Conservation (phyloP, 2,113 vertebrate genomes). For the Artemisiospiza belli region DNA sequence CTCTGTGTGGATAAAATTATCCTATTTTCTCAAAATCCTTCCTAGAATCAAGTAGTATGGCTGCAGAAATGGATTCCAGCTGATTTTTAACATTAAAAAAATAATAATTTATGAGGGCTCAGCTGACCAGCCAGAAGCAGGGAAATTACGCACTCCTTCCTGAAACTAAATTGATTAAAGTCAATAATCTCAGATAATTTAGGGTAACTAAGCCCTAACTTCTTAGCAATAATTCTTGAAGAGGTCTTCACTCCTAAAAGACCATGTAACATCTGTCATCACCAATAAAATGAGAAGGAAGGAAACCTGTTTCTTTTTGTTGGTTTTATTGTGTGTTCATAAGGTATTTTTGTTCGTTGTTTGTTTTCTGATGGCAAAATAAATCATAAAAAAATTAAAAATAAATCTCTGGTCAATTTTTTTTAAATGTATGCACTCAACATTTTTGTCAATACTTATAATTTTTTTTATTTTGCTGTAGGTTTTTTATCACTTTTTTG, state of each 20-base stretch:
- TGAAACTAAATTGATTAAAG: slow-evolving; percentile 47
- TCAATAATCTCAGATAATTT: slow-evolving; percentile 37
- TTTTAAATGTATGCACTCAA: neutral
- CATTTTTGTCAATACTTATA: neutral
- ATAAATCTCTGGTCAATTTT: neutral
- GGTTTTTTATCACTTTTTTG: neutral
- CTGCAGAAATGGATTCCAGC: slow-evolving; percentile 34
- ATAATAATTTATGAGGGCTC: slow-evolving; percentile 1
- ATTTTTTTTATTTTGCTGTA: neutral
- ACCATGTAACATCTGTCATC: neutral
- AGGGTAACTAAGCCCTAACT: neutral
- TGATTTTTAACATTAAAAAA: slow-evolving; percentile 15
- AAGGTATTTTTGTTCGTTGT: neutral
- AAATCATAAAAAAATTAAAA: neutral
- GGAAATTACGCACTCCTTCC: neutral
- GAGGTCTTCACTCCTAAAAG: neutral
- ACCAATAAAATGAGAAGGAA: neutral
- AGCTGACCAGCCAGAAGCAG: slow-evolving; percentile 13
- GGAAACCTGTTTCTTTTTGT: neutral
- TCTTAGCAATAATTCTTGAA: neutral
- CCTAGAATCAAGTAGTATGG: neutral
- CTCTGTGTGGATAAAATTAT: slow-evolving; percentile 60
- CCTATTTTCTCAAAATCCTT: slow-evolving; percentile 51
- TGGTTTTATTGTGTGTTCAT: accelerated
- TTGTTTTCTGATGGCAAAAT: neutral